phyloP scores from a whole-genome alignment of 1,140 invertebrate species.

The Holcopasites calliopsidis region DNA sequence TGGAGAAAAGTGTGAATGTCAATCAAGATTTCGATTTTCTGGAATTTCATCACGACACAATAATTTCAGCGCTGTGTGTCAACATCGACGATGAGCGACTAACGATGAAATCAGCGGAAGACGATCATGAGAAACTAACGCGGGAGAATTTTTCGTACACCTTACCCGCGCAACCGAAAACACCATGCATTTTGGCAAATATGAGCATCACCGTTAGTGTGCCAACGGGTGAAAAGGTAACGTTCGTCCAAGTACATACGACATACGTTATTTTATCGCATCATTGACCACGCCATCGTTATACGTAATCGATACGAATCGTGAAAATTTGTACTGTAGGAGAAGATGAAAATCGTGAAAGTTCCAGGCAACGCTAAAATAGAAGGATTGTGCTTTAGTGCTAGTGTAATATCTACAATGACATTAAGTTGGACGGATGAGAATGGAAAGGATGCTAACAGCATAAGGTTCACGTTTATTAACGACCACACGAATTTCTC shows the following conservation, averaged over 20 bases:
- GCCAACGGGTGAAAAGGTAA: conserved; percentile 12
- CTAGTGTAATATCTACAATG: neutral
- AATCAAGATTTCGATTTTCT: too few species aligned
- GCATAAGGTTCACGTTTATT: conserved; percentile 37
- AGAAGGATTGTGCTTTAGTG: neutral
- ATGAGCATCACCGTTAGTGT: conserved; percentile 47
- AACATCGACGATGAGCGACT: neutral
- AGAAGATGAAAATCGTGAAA: accelerated
- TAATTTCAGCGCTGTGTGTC: neutral
- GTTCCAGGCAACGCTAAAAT: neutral
- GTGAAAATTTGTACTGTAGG: neutral
- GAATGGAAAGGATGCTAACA: neutral
- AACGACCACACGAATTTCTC: conserved; percentile 39
- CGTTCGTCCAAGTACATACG: too few species aligned
- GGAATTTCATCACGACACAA: neutral
- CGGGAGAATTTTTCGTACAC: neutral
- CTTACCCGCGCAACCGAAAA: neutral
- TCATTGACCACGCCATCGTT: too few species aligned
- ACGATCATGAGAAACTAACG: accelerated
- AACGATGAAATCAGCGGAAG: too few species aligned
- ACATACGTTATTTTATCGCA: too few species aligned
- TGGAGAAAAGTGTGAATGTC: too few species aligned
- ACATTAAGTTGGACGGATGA: neutral
- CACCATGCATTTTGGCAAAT: conserved; percentile 49
- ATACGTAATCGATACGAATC: neutral